These are phyloP conservation scores for Pogonocherus hispidulus DNA, from an alignment of 2,888 invertebrate species.

Conservation along the genomic window DNA sequence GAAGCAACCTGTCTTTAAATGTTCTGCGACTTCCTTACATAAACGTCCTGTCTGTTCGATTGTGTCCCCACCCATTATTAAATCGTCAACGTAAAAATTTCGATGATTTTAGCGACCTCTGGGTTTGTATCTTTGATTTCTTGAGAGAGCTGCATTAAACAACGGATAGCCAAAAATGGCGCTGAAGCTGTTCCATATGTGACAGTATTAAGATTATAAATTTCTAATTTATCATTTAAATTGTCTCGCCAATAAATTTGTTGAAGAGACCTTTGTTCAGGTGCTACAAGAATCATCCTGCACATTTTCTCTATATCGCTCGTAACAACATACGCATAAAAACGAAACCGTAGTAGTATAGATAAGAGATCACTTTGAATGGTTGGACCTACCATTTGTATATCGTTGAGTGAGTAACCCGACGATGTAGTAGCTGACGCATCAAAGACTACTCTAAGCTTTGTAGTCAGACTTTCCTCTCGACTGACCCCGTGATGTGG, in stretches of 20 bases:
- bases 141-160: slow-evolving; percentile 7
- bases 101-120: slow-evolving; percentile 13
- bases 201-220: slow-evolving; percentile 46
- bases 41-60: slow-evolving; percentile 14
- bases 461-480: too few relatives aligned
- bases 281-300: slow-evolving; percentile 38
- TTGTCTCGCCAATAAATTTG: slow-evolving; percentile 31
- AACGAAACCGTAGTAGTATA: slow-evolving; percentile 43
- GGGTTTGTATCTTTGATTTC: slow-evolving; percentile 13
- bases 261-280: slow-evolving; percentile 30
- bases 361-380: slow-evolving; percentile 41
- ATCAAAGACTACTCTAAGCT: too few relatives aligned
- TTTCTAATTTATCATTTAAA: slow-evolving; percentile 30
- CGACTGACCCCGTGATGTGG: slow-evolving; percentile 48
- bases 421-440: slow-evolving; percentile 37
- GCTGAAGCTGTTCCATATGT: slow-evolving; percentile 43
- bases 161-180: slow-evolving; percentile 33
- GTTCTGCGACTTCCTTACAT: slow-evolving; percentile 8
- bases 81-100: slow-evolving; percentile 33
- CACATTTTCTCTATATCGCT: slow-evolving; percentile 50
- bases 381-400: slow-evolving; percentile 34
- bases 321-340: slow-evolving; percentile 32
- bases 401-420: slow-evolving; percentile 42
- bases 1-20: slow-evolving; percentile 16
- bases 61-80: slow-evolving; percentile 30